Base-by-base conservation (phyloP, 2,888 invertebrate species). In the Lithosia quadra region DNA sequence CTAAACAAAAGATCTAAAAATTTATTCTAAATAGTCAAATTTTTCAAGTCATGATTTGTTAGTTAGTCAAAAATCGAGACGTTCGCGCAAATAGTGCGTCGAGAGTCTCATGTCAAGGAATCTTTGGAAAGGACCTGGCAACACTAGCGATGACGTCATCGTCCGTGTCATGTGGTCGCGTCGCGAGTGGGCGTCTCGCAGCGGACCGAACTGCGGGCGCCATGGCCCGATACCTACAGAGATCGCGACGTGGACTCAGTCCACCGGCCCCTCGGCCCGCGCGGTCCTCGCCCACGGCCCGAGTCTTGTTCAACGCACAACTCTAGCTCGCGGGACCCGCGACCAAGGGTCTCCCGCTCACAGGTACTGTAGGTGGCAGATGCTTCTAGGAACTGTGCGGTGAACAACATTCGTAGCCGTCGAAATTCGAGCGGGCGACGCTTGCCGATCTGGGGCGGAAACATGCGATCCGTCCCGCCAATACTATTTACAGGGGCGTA, bases 401-500 rank as follows among this genome's bases (percentile, higher is more conserved):
- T 64, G 55, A 39, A 18, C 56, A 61, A 72, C 66, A 68, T 4
- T 63, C 72, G 68, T 13, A 33, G 49, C 53, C 49, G 53, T 59
- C 63, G 68, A 55, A 28, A 68, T 73, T 67, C 69, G 71, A 84
- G 87, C 43, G 67, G 70, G 87, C 89, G 91, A 89, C 91, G 88
- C 86, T 85, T 83, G 86, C 91, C 91, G 90, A 85, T 86, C 77
- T 74, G 88, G 91, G 91, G 88, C 89, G 87, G 86, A 86, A 87
- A 86, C 82, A 77, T 84, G 84, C 90, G 88, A 91, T 85, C 87
- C 91, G 90, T 85, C 84, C 88, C 91, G 91, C 90, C 91, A 81
- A 81, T 88, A 90, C 85, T 94, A 94, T 94, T 85, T 94, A 95
- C 94, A 94, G 84, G 83, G 91, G 91, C 91, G 88, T 82, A 86